Evolutionary conservation across 2,888 invertebrate genomes (phyloP).

Genomic region (Harpalus rufipes): DNA sequence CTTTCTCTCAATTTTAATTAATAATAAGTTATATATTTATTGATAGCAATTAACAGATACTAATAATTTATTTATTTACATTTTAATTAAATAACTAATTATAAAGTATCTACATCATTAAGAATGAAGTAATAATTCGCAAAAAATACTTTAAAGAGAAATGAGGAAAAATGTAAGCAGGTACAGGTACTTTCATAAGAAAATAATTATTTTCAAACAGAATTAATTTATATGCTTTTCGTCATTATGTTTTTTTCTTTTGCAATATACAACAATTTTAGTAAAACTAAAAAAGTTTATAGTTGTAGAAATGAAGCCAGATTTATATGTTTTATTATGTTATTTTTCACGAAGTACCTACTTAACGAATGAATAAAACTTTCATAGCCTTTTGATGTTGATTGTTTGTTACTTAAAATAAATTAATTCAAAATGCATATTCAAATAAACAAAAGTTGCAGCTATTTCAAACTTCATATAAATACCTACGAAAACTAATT

Average conservation of each 20-base stretch:
- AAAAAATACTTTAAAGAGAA: not conserved
- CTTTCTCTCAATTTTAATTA: conserved; percentile 28
- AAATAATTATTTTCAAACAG: too few species aligned
- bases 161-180: not conserved
- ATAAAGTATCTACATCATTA: not conserved
- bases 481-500: conserved; percentile 41
- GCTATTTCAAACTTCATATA: conserved; percentile 26
- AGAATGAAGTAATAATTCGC: not conserved
- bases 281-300: too few species aligned
- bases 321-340: too few species aligned
- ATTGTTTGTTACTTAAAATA: not conserved
- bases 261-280: too few species aligned
- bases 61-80: conserved; percentile 4
- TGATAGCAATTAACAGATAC: conserved; percentile 3
- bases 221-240: too few species aligned
- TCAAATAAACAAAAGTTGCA: conserved; percentile 13
- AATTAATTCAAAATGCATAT: conserved; percentile 39
- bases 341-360: not conserved
- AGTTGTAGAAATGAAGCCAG: too few species aligned
- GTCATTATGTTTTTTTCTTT: too few species aligned
- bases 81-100: not conserved
- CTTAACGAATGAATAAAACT: not conserved
- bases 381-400: not conserved
- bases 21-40: conserved; percentile 1
- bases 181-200: too few species aligned